These are phyloP conservation scores for Myanophis thanlyinensis DNA, from an alignment of 2,113 vertebrate genomes.

Conservation along the genomic window DNA sequence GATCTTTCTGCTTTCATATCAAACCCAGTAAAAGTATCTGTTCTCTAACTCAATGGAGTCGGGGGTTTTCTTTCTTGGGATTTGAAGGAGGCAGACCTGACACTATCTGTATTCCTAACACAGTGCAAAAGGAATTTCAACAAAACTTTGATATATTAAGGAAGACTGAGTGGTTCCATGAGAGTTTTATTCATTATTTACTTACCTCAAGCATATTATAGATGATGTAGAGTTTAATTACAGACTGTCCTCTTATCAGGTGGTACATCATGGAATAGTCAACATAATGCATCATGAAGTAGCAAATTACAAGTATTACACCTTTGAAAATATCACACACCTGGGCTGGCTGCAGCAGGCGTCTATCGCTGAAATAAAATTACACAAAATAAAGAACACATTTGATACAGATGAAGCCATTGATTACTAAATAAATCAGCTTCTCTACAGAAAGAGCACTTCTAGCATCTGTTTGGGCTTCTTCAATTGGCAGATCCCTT, in stretches of 20 bases:
- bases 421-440: neutral
- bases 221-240: conserved; percentile 99
- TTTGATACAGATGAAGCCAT: neutral
- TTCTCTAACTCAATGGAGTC: too few relatives aligned
- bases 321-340: conserved; percentile 97
- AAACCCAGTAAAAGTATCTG: too few relatives aligned
- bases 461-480: neutral
- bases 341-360: conserved; percentile 94
- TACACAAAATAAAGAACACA: conserved; percentile 28
- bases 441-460: neutral
- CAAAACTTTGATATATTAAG: neutral
- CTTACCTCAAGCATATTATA: conserved; percentile 99
- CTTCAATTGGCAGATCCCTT: neutral
- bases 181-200: conserved; percentile 2
- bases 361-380: conserved; percentile 80
- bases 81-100: too few relatives aligned
- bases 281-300: conserved; percentile 97
- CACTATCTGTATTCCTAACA: neutral
- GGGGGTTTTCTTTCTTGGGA: too few relatives aligned
- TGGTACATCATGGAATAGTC: conserved; percentile 99
- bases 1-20: too few relatives aligned
- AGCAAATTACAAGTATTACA: conserved; percentile 90
- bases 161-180: conserved; percentile 29
- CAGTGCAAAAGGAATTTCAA: neutral
- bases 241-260: conserved; percentile 94